Conservation (phyloP, 2,888 invertebrate genomes). For the Mycalesis mineus region DNA sequence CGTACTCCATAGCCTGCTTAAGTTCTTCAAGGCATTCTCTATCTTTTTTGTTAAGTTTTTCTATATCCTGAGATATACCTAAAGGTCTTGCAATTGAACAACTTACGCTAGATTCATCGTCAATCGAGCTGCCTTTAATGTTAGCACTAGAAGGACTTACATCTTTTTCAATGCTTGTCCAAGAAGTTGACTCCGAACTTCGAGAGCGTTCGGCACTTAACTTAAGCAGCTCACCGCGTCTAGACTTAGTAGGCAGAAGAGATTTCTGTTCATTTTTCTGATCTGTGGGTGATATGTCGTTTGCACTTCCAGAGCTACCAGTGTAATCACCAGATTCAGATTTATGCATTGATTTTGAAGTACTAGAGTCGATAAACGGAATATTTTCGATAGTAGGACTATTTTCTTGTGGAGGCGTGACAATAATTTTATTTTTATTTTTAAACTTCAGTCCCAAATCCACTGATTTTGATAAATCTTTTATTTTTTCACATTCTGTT, state of each 20-base stretch:
- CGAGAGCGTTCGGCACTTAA: conserved; percentile 85
- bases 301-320: conserved; percentile 66
- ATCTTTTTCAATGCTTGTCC: conserved; percentile 88
- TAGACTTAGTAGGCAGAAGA: conserved; percentile 69
- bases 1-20: conserved; percentile 78
- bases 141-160: conserved; percentile 79
- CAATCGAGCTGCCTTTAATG: conserved; percentile 82
- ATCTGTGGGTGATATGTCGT: conserved; percentile 62
- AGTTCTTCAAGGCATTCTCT: conserved; percentile 78
- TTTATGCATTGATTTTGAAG: conserved; percentile 58
- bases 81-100: conserved; percentile 88
- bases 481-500: conserved; percentile 59
- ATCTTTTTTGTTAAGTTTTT: conserved; percentile 81
- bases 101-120: conserved; percentile 85
- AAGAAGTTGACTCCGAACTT: conserved; percentile 88
- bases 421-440: conserved; percentile 78
- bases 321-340: conserved; percentile 67
- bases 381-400: conserved; percentile 78
- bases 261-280: conserved; percentile 54
- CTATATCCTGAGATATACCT: conserved; percentile 86
- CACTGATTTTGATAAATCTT: conserved; percentile 47
- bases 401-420: conserved; percentile 80
- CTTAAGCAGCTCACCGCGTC: conserved; percentile 78
- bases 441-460: conserved; percentile 69
- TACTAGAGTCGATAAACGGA: conserved; percentile 67